Evolutionary conservation across 2,113 vertebrate genomes (phyloP), one percentile per base, ranked within the genome.

Genomic region (Odocoileus hemionus): DNA sequence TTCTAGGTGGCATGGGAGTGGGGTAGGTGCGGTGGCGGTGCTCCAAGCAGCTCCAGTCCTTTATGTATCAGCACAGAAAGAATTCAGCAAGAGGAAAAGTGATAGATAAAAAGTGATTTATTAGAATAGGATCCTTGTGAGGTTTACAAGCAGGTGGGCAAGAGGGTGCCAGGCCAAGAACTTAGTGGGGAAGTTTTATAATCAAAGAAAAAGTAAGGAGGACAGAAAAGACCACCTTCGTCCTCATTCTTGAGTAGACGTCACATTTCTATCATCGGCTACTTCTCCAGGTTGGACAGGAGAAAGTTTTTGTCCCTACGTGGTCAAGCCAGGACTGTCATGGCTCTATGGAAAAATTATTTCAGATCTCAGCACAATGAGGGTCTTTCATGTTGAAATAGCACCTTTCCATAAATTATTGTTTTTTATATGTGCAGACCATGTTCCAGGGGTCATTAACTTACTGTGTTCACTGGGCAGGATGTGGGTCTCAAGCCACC

Each of bases 1-100:
- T 16, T 33, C 33, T 67, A n/a, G 16, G 61, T n/a, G 33, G 61
- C 33, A 8, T n/a, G 25, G 25, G 23, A 25, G 57, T 1, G 10
- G 23, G 25, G 55, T 25, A 11, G 10, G 9, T 25, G 9, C 1
- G 23, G 57, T 25, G 10, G 4, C 1, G 4, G 10, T 33, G 9
- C 36, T 74, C 21, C 36, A 43, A 74, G 36, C 36, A 74, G 11
- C 70, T 25, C 70, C 11, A 25, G 36, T 74, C 70, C 9, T 74
- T 25, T 74, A 39, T 25, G 21, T 43, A 11, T 7, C 21, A 74
- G 11, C 36, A 43, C 21, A 43, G 70, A 74, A 25, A 74, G 70
- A 74, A 13, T 43, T 43, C 21, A 25, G 70, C 36, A 74, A 74
- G 36, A 74, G 36, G 70, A 6, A 74, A 25, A 39, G 36, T 25